These are phyloP conservation scores for Drosophila takahashii DNA, from an alignment of 1,140 invertebrate species.

Conservation along the genomic window DNA sequence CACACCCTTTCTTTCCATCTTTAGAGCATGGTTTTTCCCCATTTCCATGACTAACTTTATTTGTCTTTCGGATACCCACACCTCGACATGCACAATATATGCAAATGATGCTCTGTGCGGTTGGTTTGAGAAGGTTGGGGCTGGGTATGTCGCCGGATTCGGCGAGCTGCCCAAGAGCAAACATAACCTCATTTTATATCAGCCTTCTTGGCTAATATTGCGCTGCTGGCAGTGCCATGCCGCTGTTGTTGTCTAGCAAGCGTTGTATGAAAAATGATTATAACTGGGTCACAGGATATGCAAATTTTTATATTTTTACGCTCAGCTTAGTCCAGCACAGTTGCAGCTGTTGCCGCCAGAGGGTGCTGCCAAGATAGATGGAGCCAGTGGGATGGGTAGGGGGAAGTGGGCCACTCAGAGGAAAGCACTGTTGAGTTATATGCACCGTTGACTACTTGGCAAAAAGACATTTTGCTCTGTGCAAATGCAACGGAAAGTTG, in stretches of 20 bases:
- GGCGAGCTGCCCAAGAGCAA: conserved; percentile 41
- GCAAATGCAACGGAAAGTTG: conserved; percentile 78
- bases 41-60: conserved; percentile 25
- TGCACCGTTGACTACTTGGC: conserved; percentile 61
- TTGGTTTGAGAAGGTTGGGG: conserved; percentile 12
- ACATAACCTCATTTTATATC: conserved; percentile 72
- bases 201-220: conserved; percentile 55
- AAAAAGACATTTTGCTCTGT: conserved; percentile 58
- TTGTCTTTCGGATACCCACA: conserved; percentile 41
- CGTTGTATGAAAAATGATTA: conserved; percentile 80
- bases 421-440: conserved; percentile 65
- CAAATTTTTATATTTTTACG: conserved; percentile 80
- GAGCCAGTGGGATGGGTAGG: conserved; percentile 13
- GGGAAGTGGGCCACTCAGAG: conserved; percentile 11
- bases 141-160: background rate
- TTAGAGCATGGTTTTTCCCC: conserved; percentile 1
- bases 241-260: conserved; percentile 46
- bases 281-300: conserved; percentile 83
- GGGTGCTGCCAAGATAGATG: conserved; percentile 51
- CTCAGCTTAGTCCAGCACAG: conserved; percentile 60
- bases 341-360: conserved; percentile 56
- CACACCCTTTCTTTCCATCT: background rate
- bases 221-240: conserved; percentile 13
- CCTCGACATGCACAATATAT: conserved; percentile 61
- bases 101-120: conserved; percentile 65